Conservation (phyloP, 64 coral and sea anemone species). For the Stichodactyla helianthus region DNA sequence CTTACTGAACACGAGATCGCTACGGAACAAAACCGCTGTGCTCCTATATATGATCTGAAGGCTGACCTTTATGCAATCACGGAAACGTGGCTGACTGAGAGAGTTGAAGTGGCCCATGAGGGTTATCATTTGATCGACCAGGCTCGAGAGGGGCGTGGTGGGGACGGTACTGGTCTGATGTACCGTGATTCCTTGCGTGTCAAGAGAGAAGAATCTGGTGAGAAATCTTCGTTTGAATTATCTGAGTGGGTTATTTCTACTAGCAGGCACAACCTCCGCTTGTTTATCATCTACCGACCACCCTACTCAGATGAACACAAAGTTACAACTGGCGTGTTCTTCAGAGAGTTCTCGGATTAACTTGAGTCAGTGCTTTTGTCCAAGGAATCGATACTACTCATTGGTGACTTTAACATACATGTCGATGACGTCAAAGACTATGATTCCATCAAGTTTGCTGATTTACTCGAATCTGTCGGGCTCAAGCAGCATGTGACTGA, state of each 20-base stretch:
- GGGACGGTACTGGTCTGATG: constrained; percentile 17
- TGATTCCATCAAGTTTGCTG: not conserved
- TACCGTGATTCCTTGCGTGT: constrained; percentile 8
- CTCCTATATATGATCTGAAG: constrained; percentile 11
- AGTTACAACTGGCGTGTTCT: no score
- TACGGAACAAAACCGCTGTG: constrained; percentile 31
- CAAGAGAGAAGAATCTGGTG: constrained; percentile 7
- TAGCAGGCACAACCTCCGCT: no score
- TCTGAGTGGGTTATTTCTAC: no score
- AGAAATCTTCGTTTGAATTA: no score
- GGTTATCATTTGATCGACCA: constrained; percentile 18
- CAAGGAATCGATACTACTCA: constrained; percentile 7
- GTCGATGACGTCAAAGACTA: not conserved
- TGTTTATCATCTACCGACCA: no score
- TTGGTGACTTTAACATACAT: no score
- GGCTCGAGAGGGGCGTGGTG: constrained; percentile 8
- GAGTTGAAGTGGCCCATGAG: constrained; percentile 7
- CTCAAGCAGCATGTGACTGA: not conserved
- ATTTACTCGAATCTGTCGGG: not conserved
- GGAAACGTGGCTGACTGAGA: constrained; percentile 31
- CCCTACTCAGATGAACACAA: no score
- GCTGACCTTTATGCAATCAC: constrained; percentile 38
- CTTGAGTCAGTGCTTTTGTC: not conserved
- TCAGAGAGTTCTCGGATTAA: no score
- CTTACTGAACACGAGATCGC: constrained; percentile 27